Base-by-base conservation (phyloP, 2,113 vertebrate species). In the Rousettus leschenaultii region DNA sequence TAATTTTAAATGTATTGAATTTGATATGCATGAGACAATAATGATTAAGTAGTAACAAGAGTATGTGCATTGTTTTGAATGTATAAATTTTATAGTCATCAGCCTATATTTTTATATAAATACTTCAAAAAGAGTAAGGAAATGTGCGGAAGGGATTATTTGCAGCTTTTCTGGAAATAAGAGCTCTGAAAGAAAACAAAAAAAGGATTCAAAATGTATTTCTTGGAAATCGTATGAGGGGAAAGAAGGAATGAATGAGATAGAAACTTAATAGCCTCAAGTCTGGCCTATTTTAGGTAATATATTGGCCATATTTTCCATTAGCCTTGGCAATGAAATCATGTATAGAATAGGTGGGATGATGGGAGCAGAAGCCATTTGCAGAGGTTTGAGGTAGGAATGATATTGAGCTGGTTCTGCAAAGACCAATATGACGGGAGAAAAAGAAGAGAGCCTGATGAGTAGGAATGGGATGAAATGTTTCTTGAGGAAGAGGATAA, bases 401-500 rank as follows among this genome's bases (percentile, higher is more conserved):
- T 12, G 12, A 48, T 2, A 48, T 7, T 57, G 22, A 68, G 40
- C 26, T 70, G 18, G 3, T 1, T 79, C 13, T 57, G 26, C 1
- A 48, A 30, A 78, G 1, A 10, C 3, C 55, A 14, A 13, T 7
- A 45, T 1, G 2, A 73, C 2, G 30, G 35, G 30, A 65, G 33
- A 70, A 35, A 61, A 38, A 35, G 19, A 33, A 26, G 14, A 77
- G 11, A 53, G 9, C 12, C 4, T 75, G 5, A 7, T 43, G 14
- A 59, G n/a, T 10, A 43, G 2, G 55, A 43, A 6, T 3, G 26
- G 4, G 21, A 8, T 8, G 10, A 0, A n/a, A 53, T 6, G 7
- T 13, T 74, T 73, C 35, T 48, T 80, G 28, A 91, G 21, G 3
- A 83, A 88, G 3, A 73, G 9, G 51, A 16, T 55, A 6, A 74